Conservation (phyloP, 2,888 invertebrate species). For the Lasioglossum vierecki region DNA sequence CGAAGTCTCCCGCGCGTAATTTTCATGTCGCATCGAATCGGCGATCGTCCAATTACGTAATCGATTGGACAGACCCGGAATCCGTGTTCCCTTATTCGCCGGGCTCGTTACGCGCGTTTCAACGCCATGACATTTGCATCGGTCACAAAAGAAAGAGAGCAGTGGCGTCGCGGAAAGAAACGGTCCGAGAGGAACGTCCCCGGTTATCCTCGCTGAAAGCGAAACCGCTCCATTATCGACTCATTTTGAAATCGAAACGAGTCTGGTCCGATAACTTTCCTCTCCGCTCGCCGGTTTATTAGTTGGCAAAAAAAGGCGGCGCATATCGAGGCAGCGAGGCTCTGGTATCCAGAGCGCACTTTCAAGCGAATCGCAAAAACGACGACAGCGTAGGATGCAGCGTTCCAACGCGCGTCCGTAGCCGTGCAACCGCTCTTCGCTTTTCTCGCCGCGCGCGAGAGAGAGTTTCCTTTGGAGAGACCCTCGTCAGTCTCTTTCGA, state of each 20-base stretch:
- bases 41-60: neutral
- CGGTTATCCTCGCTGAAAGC: conserved; percentile 24
- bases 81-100: neutral
- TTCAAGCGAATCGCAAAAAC: conserved; percentile 42
- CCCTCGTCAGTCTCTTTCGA: neutral
- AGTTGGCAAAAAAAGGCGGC: conserved; percentile 7
- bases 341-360: conserved; percentile 28
- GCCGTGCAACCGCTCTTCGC: neutral
- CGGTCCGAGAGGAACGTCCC: conserved; percentile 8
- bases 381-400: conserved; percentile 16
- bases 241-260: conserved; percentile 31
- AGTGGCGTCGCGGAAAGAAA: neutral
- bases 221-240: conserved; percentile 31
- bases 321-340: conserved; percentile 11
- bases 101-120: neutral
- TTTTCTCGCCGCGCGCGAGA: neutral
- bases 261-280: conserved; percentile 39
- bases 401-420: conserved; percentile 21
- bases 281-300: neutral
- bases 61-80: neutral
- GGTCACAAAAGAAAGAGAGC: neutral
- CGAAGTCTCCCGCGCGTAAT: neutral
- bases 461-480: neutral
- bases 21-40: neutral
- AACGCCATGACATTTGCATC: conserved; percentile 9